A percentile compares a stretch with the other conserved stretches of the same genome.
Conservation (phyloP, 2,888 invertebrate species). For the Drosophila subsilvestris region DNA sequence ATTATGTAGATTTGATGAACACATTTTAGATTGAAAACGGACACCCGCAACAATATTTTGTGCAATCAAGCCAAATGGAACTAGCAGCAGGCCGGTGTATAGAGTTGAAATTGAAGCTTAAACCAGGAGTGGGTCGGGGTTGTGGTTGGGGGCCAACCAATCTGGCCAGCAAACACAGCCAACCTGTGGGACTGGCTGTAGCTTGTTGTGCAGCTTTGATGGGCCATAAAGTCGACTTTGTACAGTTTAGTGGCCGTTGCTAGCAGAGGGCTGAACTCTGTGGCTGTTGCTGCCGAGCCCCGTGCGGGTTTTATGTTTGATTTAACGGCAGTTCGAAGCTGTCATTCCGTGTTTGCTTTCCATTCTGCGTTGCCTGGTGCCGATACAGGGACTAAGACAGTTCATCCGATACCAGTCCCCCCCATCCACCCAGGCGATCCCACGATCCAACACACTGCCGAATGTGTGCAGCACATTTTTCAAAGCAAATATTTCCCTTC, state of each 20-base stretch:
- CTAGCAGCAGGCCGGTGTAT: constrained; percentile 4
- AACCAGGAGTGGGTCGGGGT: neutral
- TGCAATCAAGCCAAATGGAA: constrained; percentile 49
- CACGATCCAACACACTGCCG: constrained; percentile 1
- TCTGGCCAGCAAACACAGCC: constrained; percentile 31
- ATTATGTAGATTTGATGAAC: constrained; percentile 72
- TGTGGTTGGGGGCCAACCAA: constrained; percentile 15
- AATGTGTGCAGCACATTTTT: constrained; percentile 32
- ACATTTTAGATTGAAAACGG: constrained; percentile 57
- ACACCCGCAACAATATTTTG: constrained; percentile 41
- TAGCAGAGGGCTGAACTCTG: constrained; percentile 20
- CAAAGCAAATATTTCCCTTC: constrained; percentile 31
- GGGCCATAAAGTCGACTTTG: constrained; percentile 58
- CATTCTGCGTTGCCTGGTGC: constrained; percentile 61
- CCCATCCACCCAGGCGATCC: neutral
- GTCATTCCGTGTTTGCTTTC: constrained; percentile 38
- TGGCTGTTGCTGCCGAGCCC: constrained; percentile 21
- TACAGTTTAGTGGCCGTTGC: constrained; percentile 50
- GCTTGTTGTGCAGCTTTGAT: constrained; percentile 62
- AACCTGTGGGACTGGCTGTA: constrained; percentile 33
- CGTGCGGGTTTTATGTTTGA: constrained; percentile 42
- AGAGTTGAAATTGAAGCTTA: neutral
- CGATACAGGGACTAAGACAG: constrained; percentile 7
- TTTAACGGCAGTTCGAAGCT: constrained; percentile 48
- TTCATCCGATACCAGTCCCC: constrained; percentile 17